Evolutionary conservation across 2,797 vertebrate genomes (phyloP).

Genomic region (Lagocephalus sceleratus): DNA sequence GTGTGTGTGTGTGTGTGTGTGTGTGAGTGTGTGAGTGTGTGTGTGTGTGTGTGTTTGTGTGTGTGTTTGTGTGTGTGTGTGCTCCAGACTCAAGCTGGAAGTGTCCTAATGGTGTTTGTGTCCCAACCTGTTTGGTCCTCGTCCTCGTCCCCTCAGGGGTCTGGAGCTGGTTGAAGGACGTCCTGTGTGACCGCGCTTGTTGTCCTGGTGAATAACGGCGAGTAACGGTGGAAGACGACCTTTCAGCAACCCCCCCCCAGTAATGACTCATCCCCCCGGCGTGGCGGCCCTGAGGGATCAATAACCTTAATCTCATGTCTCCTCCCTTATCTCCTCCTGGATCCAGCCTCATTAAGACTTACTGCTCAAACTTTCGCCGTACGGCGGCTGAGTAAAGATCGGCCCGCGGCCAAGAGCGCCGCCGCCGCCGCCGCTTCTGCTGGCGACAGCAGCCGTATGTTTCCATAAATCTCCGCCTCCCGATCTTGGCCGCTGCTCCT

Average conservation of each 20-base stretch:
- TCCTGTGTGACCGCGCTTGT: too few relatives aligned
- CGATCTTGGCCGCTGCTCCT: conserved; percentile 26
- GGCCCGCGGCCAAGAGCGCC: conserved; percentile 25
- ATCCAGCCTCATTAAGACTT: conserved; percentile 54
- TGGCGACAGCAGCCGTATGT: conserved; percentile 33
- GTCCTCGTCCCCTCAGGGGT: too few relatives aligned
- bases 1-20: too few relatives aligned
- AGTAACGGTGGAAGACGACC: too few relatives aligned
- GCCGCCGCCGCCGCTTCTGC: conserved; percentile 15
- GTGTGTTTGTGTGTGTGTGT: too few relatives aligned
- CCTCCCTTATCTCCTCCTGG: conserved; percentile 54
- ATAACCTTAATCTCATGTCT: conserved; percentile 67
- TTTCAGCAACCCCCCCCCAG: not conserved
- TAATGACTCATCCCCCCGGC: conserved; percentile 58
- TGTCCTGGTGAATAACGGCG: too few relatives aligned
- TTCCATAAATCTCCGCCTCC: conserved; percentile 45
- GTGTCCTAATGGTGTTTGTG: too few relatives aligned
- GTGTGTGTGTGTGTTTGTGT: too few relatives aligned
- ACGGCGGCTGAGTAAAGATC: conserved; percentile 28
- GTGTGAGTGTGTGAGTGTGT: too few relatives aligned
- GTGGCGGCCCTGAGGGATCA: conserved; percentile 55
- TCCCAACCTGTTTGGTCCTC: too few relatives aligned
- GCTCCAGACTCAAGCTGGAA: too few relatives aligned
- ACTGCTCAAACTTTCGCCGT: conserved; percentile 41
- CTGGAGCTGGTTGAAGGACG: too few relatives aligned